Evolutionary conservation across 2,113 vertebrate species (phyloP), one percentile per base, ranked within the genome.

Genomic region (Dolichotis patagonum): DNA sequence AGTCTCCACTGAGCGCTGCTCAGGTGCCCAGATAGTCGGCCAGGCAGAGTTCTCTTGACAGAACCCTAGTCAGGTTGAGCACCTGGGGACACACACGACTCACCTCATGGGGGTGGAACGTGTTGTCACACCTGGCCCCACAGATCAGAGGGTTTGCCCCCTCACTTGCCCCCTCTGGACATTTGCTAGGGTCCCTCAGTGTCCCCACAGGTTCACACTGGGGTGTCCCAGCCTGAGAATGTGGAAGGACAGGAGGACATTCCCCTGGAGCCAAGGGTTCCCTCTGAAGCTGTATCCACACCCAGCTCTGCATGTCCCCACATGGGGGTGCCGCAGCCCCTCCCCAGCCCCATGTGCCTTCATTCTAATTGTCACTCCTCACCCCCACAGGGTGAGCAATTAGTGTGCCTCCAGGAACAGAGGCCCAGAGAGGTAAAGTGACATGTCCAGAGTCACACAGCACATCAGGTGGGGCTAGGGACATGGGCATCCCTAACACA

Each of bases 321-420:
- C 0, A 0, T 1, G 13, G 41, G 22, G 71, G 22, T 5, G 43
- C n/a, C 20, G 4, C 43, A 20, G 30, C 26, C 24, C 1, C 32
- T 13, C 1, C 1, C 60, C 22, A 4, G 0, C 7, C 10, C 0
- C 0, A 8, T 7, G 13, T 16, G n/a, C 19, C 8, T 49, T 17
- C n/a, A 0, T 11, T 43, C 8, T 56, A 9, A 16, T 24, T 0
- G 11, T 35, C 7, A 7, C 19, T 4, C 11, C 22, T 38, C 9
- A 1, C 4, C 20, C 75, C 22, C 65, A 75, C n/a, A 9, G 75
- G 14, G 71, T 0, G 4, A 32, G 54, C 32, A 32, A 35, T 52
- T 30, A 8, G 1, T 3, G 4, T 10, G 20, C 54, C 22, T 32
- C 32, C 26, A 62, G 83, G 77, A 91, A 69, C 67, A 22, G 65